Conservation (phyloP, 2,797 vertebrate genomes). For the Molossus alvarezi region DNA sequence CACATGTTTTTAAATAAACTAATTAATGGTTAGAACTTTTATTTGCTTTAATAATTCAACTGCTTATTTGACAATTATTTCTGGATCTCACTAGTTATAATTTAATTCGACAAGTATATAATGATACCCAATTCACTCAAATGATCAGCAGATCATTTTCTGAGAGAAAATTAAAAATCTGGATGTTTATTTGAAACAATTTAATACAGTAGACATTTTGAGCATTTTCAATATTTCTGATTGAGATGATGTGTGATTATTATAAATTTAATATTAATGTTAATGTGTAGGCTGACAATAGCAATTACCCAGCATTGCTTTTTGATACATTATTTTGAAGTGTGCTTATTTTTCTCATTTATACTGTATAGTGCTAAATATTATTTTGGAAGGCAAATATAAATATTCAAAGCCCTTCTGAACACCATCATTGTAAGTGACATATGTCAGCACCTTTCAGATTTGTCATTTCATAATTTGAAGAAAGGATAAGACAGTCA, state of each 20-base stretch:
- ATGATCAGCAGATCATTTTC: not conserved
- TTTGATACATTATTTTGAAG: not conserved
- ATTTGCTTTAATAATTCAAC: not conserved
- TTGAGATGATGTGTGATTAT: not conserved
- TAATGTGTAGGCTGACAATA: not conserved
- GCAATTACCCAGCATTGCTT: not conserved
- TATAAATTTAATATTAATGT: not conserved
- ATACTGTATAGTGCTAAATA: not conserved
- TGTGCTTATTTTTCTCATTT: not conserved
- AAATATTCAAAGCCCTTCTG: not conserved
- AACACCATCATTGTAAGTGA: not conserved
- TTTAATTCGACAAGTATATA: not conserved
- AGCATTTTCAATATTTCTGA: not conserved
- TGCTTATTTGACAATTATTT: conserved; percentile 7
- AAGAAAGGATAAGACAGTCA: not conserved
- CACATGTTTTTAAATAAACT: not conserved
- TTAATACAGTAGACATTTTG: not conserved
- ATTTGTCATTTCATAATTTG: not conserved
- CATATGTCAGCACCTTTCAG: not conserved
- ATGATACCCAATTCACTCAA: not conserved
- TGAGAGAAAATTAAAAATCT: not conserved
- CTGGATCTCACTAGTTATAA: not conserved
- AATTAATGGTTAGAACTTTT: not conserved
- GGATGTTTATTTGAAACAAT: not conserved
- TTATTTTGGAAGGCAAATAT: conserved; percentile 3